Base-by-base conservation (phyloP, 2,888 invertebrate species). In the Limnephilus rhombicus region DNA sequence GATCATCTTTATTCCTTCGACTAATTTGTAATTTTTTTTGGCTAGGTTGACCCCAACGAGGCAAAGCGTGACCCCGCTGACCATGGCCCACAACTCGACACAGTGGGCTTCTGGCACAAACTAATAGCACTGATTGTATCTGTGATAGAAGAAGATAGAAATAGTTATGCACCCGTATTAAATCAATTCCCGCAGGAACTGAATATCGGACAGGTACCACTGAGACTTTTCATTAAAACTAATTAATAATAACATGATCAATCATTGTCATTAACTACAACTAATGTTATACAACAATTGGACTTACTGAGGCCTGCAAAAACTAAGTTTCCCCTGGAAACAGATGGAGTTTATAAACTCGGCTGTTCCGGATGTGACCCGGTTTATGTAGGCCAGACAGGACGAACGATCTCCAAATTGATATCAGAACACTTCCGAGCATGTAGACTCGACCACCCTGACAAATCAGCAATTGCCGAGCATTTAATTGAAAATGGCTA, bases 141-240 rank as follows among this genome's bases (percentile, higher is more conserved):
- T 93, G 99, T 99, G 93, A 99, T 99, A 95, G 99, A 99, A 95
- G 99, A 99, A 95, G 99, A 99, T 95, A 98, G 98, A 95, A 99
- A 99, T 95, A 99, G 99, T 95, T 99, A 99, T 95, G 99, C 99
- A 41, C 98, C 99, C 15, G 99, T 99, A 86, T 97, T 99, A 92
- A 99, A 99, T 96, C 99, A 99, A 96, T 99, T 99, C 95, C 99
- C 99, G 0, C 99, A 99, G 95, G 99, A 99, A 95, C 97, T 99
- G 93, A 99, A 99, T 96, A 99, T 99, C 95, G 99, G 99, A 94
- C 98, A 98, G 97, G 98, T 98, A 96, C 87, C 24, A 49, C 37
- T 45, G 15, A 12, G 49, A 13, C 18, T 86, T 86, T 86, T n/a
- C 12, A 41, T 41, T 41, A 41, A 41, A 41, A 45, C 9, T 85